Evolutionary conservation across 1,140 invertebrate genomes (phyloP).

Genomic region (Trichonephila inaurata): DNA sequence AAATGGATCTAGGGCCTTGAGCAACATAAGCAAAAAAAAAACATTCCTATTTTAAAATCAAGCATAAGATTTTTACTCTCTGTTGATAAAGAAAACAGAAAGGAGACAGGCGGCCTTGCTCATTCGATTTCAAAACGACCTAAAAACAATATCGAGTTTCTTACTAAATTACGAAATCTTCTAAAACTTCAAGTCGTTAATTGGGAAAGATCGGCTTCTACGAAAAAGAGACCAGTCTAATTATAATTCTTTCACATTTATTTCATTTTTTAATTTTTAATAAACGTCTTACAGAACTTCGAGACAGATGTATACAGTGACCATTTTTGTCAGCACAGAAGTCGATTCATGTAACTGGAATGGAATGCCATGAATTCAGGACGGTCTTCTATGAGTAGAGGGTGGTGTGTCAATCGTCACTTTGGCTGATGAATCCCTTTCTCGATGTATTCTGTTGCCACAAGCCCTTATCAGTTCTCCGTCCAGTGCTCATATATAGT

Average conservation of each 20-base stretch:
- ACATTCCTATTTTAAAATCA: background rate
- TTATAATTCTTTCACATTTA: background rate
- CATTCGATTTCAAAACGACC: no score
- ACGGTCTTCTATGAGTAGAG: background rate
- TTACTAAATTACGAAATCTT: background rate
- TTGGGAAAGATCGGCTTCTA: background rate
- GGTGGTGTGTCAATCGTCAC: background rate
- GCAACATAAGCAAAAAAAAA: no score
- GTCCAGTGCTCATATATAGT: conserved; percentile 79
- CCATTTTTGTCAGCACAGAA: background rate
- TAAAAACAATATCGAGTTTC: background rate
- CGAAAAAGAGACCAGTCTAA: background rate
- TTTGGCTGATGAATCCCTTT: background rate
- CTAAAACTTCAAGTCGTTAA: background rate
- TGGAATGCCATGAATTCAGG: background rate
- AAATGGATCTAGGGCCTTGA: no score
- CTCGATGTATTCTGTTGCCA: conserved; percentile 71
- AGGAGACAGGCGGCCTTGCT: background rate
- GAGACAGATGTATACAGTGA: background rate
- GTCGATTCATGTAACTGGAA: background rate
- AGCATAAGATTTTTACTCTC: background rate
- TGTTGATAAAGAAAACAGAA: background rate
- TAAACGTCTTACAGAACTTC: background rate
- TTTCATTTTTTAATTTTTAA: background rate
- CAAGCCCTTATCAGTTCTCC: conserved; percentile 81